Evolutionary conservation across 2,888 invertebrate species (phyloP), one percentile per base, ranked within the genome.

Genomic region (Mesorhabditis belari): DNA sequence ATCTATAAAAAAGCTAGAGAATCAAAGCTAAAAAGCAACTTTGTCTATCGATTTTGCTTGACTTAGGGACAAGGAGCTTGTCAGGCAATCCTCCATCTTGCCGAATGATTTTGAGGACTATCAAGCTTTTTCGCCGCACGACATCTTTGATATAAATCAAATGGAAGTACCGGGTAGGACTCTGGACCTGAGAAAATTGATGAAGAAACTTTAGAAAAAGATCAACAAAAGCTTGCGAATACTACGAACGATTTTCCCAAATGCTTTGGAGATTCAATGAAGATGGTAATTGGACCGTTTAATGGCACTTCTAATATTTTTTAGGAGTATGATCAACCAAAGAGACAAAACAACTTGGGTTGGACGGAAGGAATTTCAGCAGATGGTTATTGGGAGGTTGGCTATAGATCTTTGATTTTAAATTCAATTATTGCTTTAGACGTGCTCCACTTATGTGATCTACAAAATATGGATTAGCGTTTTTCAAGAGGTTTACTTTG

Each of bases 21-120:
- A n/a, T n/a, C n/a, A n/a, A n/a, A n/a, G n/a, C n/a, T n/a, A n/a
- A 9, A 9, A 24, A n/a, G 21, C 17, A 27, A 21, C 21, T 19
- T 24, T 28, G 26, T 26, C 29, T 29, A 19, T 9, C n/a, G 24
- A 19, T 25, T 25, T 2, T 23, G 5, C 44, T 59, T 21, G 49
- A 9, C 57, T 52, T 29, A 61, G 61, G 17, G 61, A 61, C 24
- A 50, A 29, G 9, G 35, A 61, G 19, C 53, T 61, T 24, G 35
- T 50, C 27, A 9, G 25, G 25, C 50, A 61, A 25, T 61, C 64
- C 26, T 50, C 49, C 23, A 66, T 66, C 2, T 70, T 65, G 67
- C 19, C 63, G 9, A 51, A 57, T 19, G 65, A 67, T 56, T 63
- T 57, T 29, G 60, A 62, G 5, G 54, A 60, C 9, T n/a, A n/a